These are phyloP conservation scores for Isurus oxyrinchus DNA, from an alignment of 2,113 vertebrate genomes.

Conservation along the genomic window DNA sequence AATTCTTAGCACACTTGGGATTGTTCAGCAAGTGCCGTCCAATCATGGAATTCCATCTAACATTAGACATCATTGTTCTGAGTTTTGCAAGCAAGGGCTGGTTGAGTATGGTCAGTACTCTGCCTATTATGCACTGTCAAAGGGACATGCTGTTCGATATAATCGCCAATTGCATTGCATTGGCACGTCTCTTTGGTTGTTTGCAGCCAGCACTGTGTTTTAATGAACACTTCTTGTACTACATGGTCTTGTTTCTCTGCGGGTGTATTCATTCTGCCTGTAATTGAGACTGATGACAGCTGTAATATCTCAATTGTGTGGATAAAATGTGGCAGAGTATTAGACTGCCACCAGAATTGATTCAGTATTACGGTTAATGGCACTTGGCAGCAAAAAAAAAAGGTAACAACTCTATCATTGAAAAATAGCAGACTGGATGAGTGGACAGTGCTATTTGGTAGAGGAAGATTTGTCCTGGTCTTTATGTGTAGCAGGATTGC, in stretches of 20 bases:
- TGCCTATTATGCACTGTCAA: too few species aligned
- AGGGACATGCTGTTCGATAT: too few species aligned
- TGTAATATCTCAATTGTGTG: constrained; percentile 2
- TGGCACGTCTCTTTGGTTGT: too few species aligned
- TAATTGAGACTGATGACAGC: constrained; percentile 15
- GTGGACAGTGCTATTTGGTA: background rate
- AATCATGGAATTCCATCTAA: too few species aligned
- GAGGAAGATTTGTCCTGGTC: background rate
- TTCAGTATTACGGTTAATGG: background rate
- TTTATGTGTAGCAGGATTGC: background rate
- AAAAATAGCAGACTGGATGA: background rate
- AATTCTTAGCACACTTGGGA: too few species aligned
- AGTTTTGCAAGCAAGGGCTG: too few species aligned
- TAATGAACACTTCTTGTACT: constrained; percentile 24
- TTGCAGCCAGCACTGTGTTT: background rate
- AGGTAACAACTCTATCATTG: background rate
- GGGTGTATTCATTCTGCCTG: constrained; percentile 4
- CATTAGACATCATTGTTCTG: too few species aligned
- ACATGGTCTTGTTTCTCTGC: background rate
- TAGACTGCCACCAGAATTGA: background rate
- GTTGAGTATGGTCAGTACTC: too few species aligned
- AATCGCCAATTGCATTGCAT: too few species aligned
- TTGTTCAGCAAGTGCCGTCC: too few species aligned
- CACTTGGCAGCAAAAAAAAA: background rate
- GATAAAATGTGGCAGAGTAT: constrained; percentile 9